Evolutionary conservation across 2,797 vertebrate genomes (phyloP), one percentile per base, ranked within the genome.

Genomic region (Hapalemur alaotrensis): DNA sequence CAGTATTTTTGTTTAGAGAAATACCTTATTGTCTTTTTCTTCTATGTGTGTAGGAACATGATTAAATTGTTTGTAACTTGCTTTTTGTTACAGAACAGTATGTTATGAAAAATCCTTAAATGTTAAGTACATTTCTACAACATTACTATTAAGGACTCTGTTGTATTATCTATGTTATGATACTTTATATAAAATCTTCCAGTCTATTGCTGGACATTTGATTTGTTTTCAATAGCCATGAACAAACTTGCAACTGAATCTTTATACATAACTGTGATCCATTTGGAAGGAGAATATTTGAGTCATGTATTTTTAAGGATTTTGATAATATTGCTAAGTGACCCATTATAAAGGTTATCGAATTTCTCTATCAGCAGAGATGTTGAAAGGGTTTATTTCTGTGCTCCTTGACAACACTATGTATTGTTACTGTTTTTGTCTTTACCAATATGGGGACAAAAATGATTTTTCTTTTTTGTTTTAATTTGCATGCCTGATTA

Each of bases 401-500:
- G 17, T 17, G 4, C 28, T 69, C 59, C 17, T 84, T 52, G 10
- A 67, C 25, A 69, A 17, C 32, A 50, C 12, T 43, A 5, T 23
- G 1, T 38, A 32, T 25, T 41, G 41, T 41, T 32, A 1, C 14
- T 18, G 17, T 41, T 89, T 92, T 69, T 57, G 38, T 95, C 52
- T 86, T 95, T 76, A 61, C 22, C 65, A 54, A 30, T 7, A 70
- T 0, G 41, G 20, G 43, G 67, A 48, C 72, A 81, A 79, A 69
- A 17, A 59, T 2, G 18, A 43, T 13, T 80, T 94, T 59, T 83
- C 69, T 17, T 83, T 83, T 88, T 70, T 94, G 79, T 80, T 91
- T 86, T 63, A 81, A 91, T 89, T 61, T 93, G 61, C 80, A 25
- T 89, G 82, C 54, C n/a, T 93, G 89, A 87, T 93, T 79, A 41